Conservation (phyloP, 1,140 invertebrate genomes). For the Musca vetustissima region DNA sequence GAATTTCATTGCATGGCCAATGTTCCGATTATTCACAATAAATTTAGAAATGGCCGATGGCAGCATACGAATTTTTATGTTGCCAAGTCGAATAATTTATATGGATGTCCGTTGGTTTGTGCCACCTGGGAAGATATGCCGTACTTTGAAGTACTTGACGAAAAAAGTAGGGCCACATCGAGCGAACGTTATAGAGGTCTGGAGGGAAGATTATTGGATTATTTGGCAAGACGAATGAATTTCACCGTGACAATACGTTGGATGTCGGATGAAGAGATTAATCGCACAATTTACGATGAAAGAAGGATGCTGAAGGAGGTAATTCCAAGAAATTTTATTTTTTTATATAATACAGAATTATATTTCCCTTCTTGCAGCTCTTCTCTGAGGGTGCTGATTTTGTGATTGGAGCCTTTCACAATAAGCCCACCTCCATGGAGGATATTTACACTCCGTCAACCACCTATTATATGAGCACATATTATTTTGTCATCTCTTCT, state of each 20-base stretch:
- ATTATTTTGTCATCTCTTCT: constrained; percentile 44
- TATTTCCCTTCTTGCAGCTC: constrained; percentile 32
- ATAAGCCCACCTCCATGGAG: constrained; percentile 35
- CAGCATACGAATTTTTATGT: constrained; percentile 32
- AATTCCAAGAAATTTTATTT: neutral
- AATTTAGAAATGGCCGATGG: constrained; percentile 25
- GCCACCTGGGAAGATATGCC: constrained; percentile 53
- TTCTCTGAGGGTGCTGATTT: constrained; percentile 38
- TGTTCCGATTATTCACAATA: constrained; percentile 27
- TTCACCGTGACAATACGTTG: constrained; percentile 41
- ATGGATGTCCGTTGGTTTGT: constrained; percentile 42
- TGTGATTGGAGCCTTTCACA: constrained; percentile 45
- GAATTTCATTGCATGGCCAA: constrained; percentile 13
- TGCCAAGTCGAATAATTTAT: constrained; percentile 39
- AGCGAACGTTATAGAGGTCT: constrained; percentile 39
- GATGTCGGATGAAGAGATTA: constrained; percentile 38
- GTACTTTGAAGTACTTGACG: constrained; percentile 34
- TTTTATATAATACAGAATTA: too few relatives aligned
- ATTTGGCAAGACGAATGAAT: constrained; percentile 42
- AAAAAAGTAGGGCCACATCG: neutral
- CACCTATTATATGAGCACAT: constrained; percentile 44
- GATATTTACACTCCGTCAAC: constrained; percentile 41
- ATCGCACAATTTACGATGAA: constrained; percentile 20
- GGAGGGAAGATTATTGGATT: constrained; percentile 43
- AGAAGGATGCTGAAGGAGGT: constrained; percentile 43